Conservation (phyloP, 1,140 invertebrate species). For the Achatina immaculata region DNA sequence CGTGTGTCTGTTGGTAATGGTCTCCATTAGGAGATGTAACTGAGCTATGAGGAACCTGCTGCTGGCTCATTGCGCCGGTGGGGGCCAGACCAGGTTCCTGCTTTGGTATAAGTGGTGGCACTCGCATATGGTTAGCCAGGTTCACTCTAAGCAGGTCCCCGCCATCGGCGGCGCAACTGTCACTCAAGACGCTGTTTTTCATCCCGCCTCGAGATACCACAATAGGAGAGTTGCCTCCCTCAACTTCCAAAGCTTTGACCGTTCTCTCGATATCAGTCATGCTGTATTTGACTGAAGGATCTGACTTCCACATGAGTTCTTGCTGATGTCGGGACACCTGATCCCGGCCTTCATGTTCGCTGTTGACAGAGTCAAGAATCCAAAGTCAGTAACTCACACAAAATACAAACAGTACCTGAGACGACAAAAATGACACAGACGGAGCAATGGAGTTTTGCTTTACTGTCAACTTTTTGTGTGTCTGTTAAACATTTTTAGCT, state of each 20-base stretch:
- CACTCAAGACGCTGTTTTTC: constrained; percentile 18
- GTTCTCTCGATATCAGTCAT: constrained; percentile 34
- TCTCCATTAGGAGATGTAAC: not conserved
- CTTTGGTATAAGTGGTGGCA: not conserved
- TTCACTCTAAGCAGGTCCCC: constrained; percentile 14
- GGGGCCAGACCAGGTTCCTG: not conserved
- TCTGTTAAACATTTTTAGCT: no score
- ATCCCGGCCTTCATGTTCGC: constrained; percentile 27
- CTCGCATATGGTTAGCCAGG: not conserved
- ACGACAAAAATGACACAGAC: no score
- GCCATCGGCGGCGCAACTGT: constrained; percentile 28
- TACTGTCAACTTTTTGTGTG: no score
- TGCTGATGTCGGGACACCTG: constrained; percentile 28
- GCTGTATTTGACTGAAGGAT: constrained; percentile 30
- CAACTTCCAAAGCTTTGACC: constrained; percentile 21
- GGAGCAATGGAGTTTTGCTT: no score
- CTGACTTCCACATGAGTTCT: constrained; percentile 30
- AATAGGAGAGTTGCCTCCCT: not conserved
- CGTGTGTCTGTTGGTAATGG: not conserved
- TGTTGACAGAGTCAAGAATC: not conserved
- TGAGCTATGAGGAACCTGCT: not conserved
- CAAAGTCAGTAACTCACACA: not conserved
- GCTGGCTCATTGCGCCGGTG: not conserved
- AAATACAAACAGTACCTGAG: no score
- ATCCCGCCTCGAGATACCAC: constrained; percentile 14